A percentile compares a stretch with the other conserved stretches of the same genome.
Evolutionary conservation across 1,140 invertebrate species (phyloP).

Genomic region (Lithobius niger): DNA sequence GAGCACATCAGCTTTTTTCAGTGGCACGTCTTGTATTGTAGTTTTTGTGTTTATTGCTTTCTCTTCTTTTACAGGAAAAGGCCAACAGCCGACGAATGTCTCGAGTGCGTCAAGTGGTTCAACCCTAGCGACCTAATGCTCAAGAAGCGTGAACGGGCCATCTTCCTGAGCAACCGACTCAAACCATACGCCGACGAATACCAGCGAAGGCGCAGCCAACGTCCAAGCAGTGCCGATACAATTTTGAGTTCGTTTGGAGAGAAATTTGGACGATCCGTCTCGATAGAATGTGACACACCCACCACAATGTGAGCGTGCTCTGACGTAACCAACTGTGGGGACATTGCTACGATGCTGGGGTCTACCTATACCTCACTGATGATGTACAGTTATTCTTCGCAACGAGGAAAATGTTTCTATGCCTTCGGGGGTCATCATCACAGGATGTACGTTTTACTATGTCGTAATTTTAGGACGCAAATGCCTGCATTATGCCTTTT

Average conservation of each 20-base stretch:
- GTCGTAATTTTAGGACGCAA: too few relatives aligned
- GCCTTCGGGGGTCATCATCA: too few relatives aligned
- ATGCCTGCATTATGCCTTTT: too few relatives aligned
- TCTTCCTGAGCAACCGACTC: constrained; percentile 65
- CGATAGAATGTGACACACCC: constrained; percentile 6
- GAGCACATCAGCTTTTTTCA: too few relatives aligned
- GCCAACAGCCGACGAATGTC: constrained; percentile 80
- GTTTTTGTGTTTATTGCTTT: constrained; percentile 1
- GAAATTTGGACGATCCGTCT: constrained; percentile 3
- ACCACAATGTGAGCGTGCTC: constrained; percentile 9
- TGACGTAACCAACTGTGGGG: too few relatives aligned
- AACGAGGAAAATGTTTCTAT: too few relatives aligned
- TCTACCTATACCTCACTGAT: too few relatives aligned
- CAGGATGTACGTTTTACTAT: too few relatives aligned
- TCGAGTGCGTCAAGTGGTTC: constrained; percentile 92
- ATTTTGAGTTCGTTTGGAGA: background rate
- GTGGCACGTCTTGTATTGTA: constrained; percentile 1
- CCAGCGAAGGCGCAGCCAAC: background rate
- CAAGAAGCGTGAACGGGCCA: constrained; percentile 74
- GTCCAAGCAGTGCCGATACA: background rate
- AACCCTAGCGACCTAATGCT: constrained; percentile 81
- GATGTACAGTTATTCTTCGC: too few relatives aligned
- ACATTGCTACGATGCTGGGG: too few relatives aligned
- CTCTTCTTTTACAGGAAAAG: constrained; percentile 56
- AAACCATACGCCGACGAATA: constrained; percentile 21